phyloP scores from a whole-genome alignment of 2,888 invertebrate genomes.

The Drosophila infuscata region DNA sequence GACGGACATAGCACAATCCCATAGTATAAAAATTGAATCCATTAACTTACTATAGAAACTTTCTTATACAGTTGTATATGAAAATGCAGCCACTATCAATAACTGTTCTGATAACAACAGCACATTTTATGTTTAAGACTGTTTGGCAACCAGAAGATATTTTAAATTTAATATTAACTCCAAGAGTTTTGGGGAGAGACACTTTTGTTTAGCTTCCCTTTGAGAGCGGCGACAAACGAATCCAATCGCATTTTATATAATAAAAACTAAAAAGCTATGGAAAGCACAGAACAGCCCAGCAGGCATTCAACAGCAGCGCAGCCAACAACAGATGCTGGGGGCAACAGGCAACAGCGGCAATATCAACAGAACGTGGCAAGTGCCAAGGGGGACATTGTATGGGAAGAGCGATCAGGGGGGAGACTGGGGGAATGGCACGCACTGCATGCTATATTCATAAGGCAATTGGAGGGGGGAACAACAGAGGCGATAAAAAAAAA shows the following conservation, averaged over 20 bases:
- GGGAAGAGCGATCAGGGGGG: neutral
- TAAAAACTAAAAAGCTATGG: constrained; percentile 6
- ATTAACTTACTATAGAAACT: neutral
- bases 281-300: neutral
- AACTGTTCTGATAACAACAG: neutral
- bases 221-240: neutral
- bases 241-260: constrained; percentile 2
- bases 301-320: neutral
- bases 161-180: neutral
- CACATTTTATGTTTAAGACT: neutral
- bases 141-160: neutral
- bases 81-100: neutral
- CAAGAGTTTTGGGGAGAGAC: neutral
- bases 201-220: constrained; percentile 1
- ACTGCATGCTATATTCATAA: constrained; percentile 17
- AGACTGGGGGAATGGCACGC: constrained; percentile 7
- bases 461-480: constrained; percentile 7
- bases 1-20: too few species aligned
- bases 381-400: constrained; percentile 23
- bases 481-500: constrained; percentile 2
- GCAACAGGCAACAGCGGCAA: neutral
- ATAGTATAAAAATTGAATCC: too few species aligned
- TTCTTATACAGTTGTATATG: neutral
- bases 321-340: constrained; percentile 1
- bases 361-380: constrained; percentile 21